phyloP scores from a whole-genome alignment of 1,140 invertebrate species.

The Zaprionus camerounensis region DNA sequence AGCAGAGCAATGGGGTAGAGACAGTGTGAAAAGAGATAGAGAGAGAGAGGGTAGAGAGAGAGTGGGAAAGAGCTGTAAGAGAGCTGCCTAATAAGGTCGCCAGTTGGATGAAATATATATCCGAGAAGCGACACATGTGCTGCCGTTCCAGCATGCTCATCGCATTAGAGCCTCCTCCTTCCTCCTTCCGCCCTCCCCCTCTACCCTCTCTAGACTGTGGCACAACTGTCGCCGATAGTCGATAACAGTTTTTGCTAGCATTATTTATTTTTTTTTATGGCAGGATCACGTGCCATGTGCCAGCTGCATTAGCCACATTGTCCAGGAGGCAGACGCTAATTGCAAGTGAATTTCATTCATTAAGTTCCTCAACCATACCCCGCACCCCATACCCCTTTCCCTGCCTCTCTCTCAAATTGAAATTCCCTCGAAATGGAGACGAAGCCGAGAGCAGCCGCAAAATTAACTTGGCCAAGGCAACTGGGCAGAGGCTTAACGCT shows the following conservation, averaged over 20 bases:
- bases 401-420: slow-evolving; percentile 39
- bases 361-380: neutral
- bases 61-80: neutral
- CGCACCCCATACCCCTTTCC: neutral
- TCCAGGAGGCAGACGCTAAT: slow-evolving; percentile 54
- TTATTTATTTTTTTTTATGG: slow-evolving; percentile 21
- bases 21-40: neutral
- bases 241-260: slow-evolving; percentile 9
- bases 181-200: neutral
- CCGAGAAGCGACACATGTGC: slow-evolving; percentile 38
- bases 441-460: slow-evolving; percentile 54
- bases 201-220: neutral
- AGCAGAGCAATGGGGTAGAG: slow-evolving; percentile 26
- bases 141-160: neutral
- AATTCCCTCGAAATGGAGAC: slow-evolving; percentile 57
- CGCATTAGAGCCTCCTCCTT: neutral
- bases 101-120: slow-evolving; percentile 60
- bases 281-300: slow-evolving; percentile 75
- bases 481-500: slow-evolving; percentile 69
- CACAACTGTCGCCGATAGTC: slow-evolving; percentile 17
- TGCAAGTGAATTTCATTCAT: slow-evolving; percentile 75
- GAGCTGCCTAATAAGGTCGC: slow-evolving; percentile 55
- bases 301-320: slow-evolving; percentile 76
- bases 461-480: slow-evolving; percentile 67
- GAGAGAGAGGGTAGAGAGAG: neutral